Evolutionary conservation across 2,113 vertebrate species (phyloP).

Genomic region (Takifugu bimaculatus): DNA sequence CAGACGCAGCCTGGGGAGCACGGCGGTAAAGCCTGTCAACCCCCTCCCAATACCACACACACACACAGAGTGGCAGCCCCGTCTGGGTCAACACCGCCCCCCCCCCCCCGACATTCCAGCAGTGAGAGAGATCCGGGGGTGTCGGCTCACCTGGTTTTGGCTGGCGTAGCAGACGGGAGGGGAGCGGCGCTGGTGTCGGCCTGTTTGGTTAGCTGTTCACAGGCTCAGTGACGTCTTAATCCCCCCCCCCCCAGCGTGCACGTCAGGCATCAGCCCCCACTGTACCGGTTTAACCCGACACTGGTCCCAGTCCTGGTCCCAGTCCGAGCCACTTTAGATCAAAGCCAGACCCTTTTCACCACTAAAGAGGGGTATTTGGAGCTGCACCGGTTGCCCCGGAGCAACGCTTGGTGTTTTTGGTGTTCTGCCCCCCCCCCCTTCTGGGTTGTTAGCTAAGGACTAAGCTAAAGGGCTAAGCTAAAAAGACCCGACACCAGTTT

Average conservation of each 20-base stretch:
- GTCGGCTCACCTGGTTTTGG: conserved; percentile 64
- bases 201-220: conserved; percentile 70
- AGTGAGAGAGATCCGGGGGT: conserved; percentile 53
- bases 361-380: not conserved
- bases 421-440: conserved; percentile 6
- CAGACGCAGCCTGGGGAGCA: no score
- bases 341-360: not conserved
- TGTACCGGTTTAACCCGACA: not conserved
- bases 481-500: conserved; percentile 2
- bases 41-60: conserved; percentile 3
- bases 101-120: conserved; percentile 50
- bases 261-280: not conserved
- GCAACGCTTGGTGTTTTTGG: conserved; percentile 3
- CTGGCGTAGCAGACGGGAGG: conserved; percentile 47
- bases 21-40: no score
- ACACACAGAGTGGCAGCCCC: conserved; percentile 64
- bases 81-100: conserved; percentile 74
- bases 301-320: not conserved
- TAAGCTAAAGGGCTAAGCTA: conserved; percentile 20
- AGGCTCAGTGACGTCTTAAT: conserved; percentile 54
- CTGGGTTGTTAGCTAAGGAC: conserved; percentile 20
- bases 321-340: not conserved
- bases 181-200: conserved; percentile 31
- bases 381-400: conserved; percentile 23
- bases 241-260: conserved; percentile 40